Evolutionary conservation across 2,113 vertebrate genomes (phyloP).

Genomic region (Sula dactylatra): DNA sequence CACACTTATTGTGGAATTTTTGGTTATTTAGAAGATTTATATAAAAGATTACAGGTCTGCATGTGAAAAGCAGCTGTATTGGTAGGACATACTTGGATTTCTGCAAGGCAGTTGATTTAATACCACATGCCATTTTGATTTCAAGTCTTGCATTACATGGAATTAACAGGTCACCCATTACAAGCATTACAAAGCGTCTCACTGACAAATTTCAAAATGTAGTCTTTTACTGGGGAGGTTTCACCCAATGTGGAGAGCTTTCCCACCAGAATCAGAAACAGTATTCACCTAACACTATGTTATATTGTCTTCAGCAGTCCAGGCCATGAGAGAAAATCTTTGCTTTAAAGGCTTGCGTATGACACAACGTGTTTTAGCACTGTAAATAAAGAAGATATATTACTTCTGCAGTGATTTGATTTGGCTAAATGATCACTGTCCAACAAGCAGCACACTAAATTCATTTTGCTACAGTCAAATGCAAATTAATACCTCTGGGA

Average conservation of each 20-base stretch:
- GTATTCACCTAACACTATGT: background rate
- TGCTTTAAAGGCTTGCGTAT: background rate
- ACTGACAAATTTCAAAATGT: background rate
- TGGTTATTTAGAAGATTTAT: background rate
- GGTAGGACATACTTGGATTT: background rate
- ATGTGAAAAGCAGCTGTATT: background rate
- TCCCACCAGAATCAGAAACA: background rate
- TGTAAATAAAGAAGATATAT: slow-evolving; percentile 18
- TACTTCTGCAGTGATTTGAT: slow-evolving; percentile 21
- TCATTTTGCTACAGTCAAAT: background rate
- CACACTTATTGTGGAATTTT: background rate
- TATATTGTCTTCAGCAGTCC: background rate
- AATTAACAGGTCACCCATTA: background rate
- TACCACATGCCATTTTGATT: slow-evolving; percentile 18
- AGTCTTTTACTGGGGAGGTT: background rate
- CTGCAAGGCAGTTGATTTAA: slow-evolving; percentile 14
- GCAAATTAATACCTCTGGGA: background rate
- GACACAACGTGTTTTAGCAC: background rate
- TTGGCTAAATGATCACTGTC: slow-evolving; percentile 19
- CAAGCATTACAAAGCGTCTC: background rate
- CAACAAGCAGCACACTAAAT: slow-evolving; percentile 1
- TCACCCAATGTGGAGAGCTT: background rate
- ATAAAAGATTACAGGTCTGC: background rate
- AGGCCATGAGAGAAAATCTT: background rate
- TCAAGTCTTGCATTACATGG: background rate